A percentile compares a stretch with the other conserved stretches of the same genome.
These are phyloP conservation scores for Peromyscus leucopus DNA, from an alignment of 2,113 vertebrate species.

Conservation along the genomic window DNA sequence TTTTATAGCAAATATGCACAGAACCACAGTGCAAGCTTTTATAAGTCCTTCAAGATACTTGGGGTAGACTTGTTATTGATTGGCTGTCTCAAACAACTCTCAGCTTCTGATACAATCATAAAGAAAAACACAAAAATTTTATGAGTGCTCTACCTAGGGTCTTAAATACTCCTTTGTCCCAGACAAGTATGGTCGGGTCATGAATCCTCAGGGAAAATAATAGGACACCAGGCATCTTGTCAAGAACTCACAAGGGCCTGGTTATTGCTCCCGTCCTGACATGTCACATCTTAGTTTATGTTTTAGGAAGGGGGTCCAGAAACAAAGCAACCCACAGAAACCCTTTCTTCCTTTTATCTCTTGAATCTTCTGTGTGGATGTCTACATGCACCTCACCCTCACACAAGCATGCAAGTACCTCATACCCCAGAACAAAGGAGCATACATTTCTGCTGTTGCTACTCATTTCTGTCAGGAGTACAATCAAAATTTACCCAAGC, in stretches of 20 bases:
- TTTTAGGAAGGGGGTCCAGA: neutral
- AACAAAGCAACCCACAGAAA: conserved; percentile 73
- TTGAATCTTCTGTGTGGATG: neutral
- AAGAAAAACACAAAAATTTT: neutral
- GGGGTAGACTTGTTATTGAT: neutral
- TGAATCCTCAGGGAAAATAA: neutral
- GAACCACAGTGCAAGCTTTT: neutral
- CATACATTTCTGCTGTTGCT: conserved; percentile 63
- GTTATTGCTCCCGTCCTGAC: neutral
- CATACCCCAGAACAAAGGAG: conserved; percentile 42
- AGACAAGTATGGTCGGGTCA: neutral
- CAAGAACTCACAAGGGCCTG: neutral
- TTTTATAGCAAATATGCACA: neutral
- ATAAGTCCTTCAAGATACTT: neutral
- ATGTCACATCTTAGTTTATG: neutral
- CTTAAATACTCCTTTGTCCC: neutral
- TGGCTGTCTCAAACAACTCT: neutral
- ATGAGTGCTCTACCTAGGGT: neutral
- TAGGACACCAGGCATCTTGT: neutral
- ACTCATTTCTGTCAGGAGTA: conserved; percentile 81
- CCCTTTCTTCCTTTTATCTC: conserved; percentile 70
- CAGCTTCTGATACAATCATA: neutral
- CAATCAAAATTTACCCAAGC: conserved; percentile 67
- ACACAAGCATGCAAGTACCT: neutral
- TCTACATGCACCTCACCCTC: conserved; percentile 43